Conservation (phyloP, 2,888 invertebrate species). For the Pilophorus perplexus region DNA sequence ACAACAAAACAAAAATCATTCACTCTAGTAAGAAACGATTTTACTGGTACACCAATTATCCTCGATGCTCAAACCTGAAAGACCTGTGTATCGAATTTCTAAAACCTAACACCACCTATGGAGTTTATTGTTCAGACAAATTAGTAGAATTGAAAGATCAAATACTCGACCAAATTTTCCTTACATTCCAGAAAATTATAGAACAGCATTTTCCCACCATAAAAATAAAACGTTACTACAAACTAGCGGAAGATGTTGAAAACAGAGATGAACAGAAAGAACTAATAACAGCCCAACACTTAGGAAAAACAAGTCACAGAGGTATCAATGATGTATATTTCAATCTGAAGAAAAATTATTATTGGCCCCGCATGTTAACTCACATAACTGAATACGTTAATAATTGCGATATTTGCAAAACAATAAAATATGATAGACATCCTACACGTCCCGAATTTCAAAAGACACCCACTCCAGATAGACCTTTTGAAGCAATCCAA, state of each 20-base stretch:
- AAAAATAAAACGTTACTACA: background rate
- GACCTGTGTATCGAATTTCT: background rate
- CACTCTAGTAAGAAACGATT: too few species aligned
- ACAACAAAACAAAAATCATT: too few species aligned
- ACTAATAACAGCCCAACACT: background rate
- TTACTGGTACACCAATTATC: conserved; percentile 26
- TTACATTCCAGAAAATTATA: background rate
- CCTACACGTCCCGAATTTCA: background rate
- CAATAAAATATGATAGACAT: background rate
- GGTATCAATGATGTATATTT: background rate
- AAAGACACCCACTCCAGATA: background rate
- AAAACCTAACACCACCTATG: conserved; percentile 11
- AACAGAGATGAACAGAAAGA: conserved; percentile 5
- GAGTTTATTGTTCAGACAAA: conserved; percentile 8
- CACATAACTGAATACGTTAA: background rate
- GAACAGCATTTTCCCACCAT: background rate
- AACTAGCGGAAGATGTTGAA: background rate
- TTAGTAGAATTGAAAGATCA: background rate
- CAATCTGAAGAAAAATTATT: background rate
- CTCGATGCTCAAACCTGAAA: background rate
- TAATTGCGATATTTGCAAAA: background rate
- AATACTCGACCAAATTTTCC: conserved; percentile 1
- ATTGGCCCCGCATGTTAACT: conserved; percentile 3
- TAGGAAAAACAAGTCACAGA: conserved; percentile 3
- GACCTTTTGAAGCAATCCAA: background rate